Percentiles rank a stretch among this genome's conserved stretches.
Evolutionary conservation across 2,888 invertebrate genomes (phyloP).

Genomic region (Caenorhabditis macrosperma): DNA sequence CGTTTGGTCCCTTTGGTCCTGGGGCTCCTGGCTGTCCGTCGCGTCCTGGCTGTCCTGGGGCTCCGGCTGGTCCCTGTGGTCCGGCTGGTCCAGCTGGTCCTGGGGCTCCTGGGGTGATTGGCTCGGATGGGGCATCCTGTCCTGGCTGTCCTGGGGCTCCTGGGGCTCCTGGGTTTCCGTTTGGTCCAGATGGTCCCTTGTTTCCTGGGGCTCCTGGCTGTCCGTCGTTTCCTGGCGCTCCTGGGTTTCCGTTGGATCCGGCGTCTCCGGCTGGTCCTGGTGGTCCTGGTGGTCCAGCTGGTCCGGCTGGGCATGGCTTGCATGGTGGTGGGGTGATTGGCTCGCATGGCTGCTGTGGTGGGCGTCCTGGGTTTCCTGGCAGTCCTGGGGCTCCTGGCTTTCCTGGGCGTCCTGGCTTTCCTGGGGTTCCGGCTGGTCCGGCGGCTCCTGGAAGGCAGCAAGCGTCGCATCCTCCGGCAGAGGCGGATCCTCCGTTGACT

Average conservation of each 20-base stretch:
- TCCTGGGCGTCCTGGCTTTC: conserved; percentile 59
- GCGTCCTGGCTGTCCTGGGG: conserved; percentile 67
- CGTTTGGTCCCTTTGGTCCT: conserved; percentile 69
- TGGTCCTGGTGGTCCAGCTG: conserved; percentile 69
- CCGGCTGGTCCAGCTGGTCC: conserved; percentile 69
- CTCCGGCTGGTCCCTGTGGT: conserved; percentile 70
- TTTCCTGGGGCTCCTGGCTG: too few relatives aligned
- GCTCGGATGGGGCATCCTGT: conserved; percentile 71
- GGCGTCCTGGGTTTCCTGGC: conserved; percentile 78
- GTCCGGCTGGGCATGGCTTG: conserved; percentile 78
- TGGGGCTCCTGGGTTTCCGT: conserved; percentile 73
- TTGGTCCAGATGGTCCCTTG: conserved; percentile 73
- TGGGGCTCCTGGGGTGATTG: conserved; percentile 70
- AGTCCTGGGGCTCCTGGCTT: conserved; percentile 67
- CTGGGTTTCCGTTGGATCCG: conserved; percentile 60
- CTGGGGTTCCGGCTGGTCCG: conserved; percentile 62
- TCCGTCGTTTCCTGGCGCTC: too few relatives aligned
- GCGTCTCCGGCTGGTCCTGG: conserved; percentile 69
- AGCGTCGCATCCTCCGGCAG: too few relatives aligned
- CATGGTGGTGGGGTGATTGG: conserved; percentile 80
- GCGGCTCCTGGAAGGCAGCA: conserved; percentile 72
- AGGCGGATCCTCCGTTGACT: conserved; percentile 56
- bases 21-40: conserved; percentile 62
- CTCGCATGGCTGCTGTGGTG: conserved; percentile 76
- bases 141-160: conserved; percentile 76